These are phyloP conservation scores for Leucoraja ocellata DNA, from an alignment of 2,797 vertebrate species.

Conservation along the genomic window DNA sequence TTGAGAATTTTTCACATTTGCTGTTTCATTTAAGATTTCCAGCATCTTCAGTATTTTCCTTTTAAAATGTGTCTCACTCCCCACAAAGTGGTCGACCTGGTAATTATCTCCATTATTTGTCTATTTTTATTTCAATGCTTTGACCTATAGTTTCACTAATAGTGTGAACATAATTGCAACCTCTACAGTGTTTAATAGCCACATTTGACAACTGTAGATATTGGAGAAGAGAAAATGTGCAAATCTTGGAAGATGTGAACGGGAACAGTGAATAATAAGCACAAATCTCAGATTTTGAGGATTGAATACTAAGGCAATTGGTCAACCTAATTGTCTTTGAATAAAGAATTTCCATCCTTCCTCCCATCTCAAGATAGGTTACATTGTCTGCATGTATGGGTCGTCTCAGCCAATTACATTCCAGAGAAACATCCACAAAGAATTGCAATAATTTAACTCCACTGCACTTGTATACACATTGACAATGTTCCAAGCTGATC, in stretches of 20 bases:
- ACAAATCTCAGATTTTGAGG: neutral
- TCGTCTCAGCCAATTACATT: constrained; percentile 19
- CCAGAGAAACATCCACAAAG: neutral
- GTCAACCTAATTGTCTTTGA: neutral
- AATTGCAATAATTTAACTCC: constrained; percentile 1
- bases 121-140: neutral
- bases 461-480: neutral
- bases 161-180: constrained; percentile 32
- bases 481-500: neutral
- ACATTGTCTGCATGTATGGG: neutral
- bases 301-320: constrained; percentile 7
- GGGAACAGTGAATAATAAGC: neutral
- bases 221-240: neutral
- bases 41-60: too few relatives aligned
- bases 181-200: constrained; percentile 17
- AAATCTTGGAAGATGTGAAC: neutral
- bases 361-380: neutral
- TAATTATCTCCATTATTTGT: neutral
- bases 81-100: neutral
- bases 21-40: too few relatives aligned
- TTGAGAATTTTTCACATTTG: too few relatives aligned
- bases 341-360: neutral
- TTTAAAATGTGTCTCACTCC: too few relatives aligned
- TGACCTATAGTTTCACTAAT: neutral
- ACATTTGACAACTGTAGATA: neutral